These are phyloP conservation scores for Macropodus opercularis DNA, from an alignment of 2,797 vertebrate genomes.

Conservation along the genomic window DNA sequence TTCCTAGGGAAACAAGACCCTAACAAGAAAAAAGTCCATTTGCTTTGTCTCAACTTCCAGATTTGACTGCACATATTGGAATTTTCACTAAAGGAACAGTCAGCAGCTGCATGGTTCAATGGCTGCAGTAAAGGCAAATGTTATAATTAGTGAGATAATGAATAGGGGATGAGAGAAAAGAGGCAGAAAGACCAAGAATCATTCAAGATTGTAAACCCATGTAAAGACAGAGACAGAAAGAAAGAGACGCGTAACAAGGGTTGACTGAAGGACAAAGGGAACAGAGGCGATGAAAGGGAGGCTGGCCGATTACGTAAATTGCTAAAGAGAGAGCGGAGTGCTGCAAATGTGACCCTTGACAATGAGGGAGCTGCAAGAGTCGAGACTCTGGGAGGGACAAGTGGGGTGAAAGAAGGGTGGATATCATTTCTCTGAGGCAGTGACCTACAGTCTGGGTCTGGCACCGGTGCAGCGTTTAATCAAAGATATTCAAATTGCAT, in stretches of 20 bases:
- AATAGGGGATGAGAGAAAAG: constrained; percentile 5
- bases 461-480: constrained; percentile 61
- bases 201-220: background rate
- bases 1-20: too few species aligned
- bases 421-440: constrained; percentile 64
- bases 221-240: background rate
- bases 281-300: background rate
- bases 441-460: constrained; percentile 69
- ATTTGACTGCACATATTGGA: background rate
- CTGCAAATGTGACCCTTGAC: constrained; percentile 35
- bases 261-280: constrained; percentile 3
- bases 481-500: constrained; percentile 75
- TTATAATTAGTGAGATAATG: constrained; percentile 22
- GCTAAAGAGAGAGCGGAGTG: constrained; percentile 21
- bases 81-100: background rate
- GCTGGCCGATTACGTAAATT: constrained; percentile 41
- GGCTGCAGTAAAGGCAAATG: background rate
- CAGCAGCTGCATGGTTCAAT: constrained; percentile 9
- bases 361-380: constrained; percentile 33
- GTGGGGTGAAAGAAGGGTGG: constrained; percentile 50
- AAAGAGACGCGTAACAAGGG: background rate
- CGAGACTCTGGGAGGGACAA: constrained; percentile 32
- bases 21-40: too few species aligned
- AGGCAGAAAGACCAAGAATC: constrained; percentile 9
- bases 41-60: background rate